These are phyloP conservation scores for Aphidoletes aphidimyza DNA, from an alignment of 2,888 invertebrate genomes.

Conservation along the genomic window DNA sequence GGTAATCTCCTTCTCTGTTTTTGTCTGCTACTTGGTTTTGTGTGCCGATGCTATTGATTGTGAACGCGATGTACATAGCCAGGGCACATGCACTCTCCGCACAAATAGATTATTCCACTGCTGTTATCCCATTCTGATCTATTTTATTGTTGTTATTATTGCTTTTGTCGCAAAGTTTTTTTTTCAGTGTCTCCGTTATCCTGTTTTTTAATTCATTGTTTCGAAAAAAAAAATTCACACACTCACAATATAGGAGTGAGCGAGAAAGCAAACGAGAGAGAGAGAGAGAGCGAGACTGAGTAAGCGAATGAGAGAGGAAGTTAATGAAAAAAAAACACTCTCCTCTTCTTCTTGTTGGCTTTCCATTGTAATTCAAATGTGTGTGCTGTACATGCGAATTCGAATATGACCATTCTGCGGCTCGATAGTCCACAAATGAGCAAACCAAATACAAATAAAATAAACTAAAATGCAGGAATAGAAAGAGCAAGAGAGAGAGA, in stretches of 20 bases:
- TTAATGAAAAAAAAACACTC: neutral
- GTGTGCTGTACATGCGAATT: neutral
- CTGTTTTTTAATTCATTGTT: conserved; percentile 45
- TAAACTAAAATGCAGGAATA: neutral
- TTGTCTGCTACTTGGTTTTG: too few relatives aligned
- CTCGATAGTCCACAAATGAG: conserved; percentile 43
- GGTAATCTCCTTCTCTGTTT: too few relatives aligned
- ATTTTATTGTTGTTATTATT: conserved; percentile 47
- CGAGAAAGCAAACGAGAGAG: neutral
- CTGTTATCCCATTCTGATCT: conserved; percentile 41
- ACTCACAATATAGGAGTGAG: neutral
- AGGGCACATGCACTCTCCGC: neutral
- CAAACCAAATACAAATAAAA: conserved; percentile 32
- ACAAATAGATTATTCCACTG: conserved; percentile 18
- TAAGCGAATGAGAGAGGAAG: neutral
- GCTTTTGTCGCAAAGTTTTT: conserved; percentile 41
- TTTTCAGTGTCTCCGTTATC: conserved; percentile 32
- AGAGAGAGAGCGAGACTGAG: neutral
- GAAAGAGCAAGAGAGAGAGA: neutral
- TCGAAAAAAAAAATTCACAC: neutral
- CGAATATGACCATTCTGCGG: conserved; percentile 38
- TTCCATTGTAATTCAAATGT: conserved; percentile 12
- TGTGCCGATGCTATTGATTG: conserved; percentile 19
- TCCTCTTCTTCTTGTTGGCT: neutral
- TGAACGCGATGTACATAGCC: neutral